Evolutionary conservation across 64 coral and sea anemone species (phyloP), one percentile per base, ranked within the genome.

Genomic region (Pachyseris speciosa): DNA sequence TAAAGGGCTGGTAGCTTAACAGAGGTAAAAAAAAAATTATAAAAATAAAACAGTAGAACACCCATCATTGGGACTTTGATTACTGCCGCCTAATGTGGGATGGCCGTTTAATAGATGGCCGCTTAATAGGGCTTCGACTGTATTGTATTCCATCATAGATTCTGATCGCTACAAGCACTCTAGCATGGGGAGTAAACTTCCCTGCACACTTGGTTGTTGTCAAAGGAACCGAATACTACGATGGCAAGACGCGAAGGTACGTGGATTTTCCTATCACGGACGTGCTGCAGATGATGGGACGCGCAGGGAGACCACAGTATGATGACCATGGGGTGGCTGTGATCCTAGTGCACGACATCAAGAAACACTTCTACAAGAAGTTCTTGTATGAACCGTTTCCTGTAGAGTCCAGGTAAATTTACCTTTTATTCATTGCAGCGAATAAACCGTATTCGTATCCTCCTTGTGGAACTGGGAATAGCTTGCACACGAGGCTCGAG

Each of bases 321-420:
- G 97, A 99, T 51, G 97, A 99, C 30, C 72, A 91, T 65, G 97
- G 97, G 12, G 92, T 90, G 60, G 97, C 97, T 27, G 80, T 95
- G 37, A 99, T 99, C 25, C 87, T 99, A 0, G 97, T 99, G 16
- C 97, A 99, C 37, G 97, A 99, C 66, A 95, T 99, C 86, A 99
- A 99, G 68, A 99, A 99, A 69, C 97, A 99, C 42, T 99, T 99
- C 59, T 99, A 99, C 48, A 99, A 95, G 90, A 99, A 99, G 81
- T 99, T 99, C 43, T 64, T 99, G 41, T 99, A 99, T 47, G 97
- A 99, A 38, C 97, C 97, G 0, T 99, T 99, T 44, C 97, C 97
- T 22, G 97, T 99, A 11, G 97, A 99, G 45, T 99, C 97, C 0
- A 99, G 94, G 97, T 99, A 87, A 9, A 53, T n/a, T 68, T 34